Evolutionary conservation across 2,888 invertebrate genomes (phyloP).

Genomic region (Kryphioiulus occultus): DNA sequence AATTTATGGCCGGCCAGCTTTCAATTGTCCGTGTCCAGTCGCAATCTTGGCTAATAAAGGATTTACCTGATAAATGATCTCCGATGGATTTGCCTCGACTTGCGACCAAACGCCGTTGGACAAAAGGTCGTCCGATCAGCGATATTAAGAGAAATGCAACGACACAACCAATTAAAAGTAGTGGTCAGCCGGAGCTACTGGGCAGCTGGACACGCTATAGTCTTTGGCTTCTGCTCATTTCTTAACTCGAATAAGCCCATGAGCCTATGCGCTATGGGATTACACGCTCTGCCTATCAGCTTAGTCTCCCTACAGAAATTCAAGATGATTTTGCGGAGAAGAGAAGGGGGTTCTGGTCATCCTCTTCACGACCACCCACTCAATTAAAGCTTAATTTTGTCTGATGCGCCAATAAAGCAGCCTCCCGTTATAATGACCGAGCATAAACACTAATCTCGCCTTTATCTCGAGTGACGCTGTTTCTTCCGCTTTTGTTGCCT

Average conservation of each 20-base stretch:
- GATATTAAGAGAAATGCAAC: conserved; percentile 43
- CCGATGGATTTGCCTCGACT: conserved; percentile 39
- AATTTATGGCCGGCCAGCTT: background rate
- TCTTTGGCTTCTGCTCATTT: background rate
- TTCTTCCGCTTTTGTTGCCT: background rate
- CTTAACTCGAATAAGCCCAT: conserved; percentile 6
- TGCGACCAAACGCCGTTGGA: background rate
- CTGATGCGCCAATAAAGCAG: conserved; percentile 38
- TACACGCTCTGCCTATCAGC: background rate
- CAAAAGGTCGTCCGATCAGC: conserved; percentile 39
- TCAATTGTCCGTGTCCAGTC: conserved; percentile 42
- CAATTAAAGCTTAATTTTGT: conserved; percentile 39
- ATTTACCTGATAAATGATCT: conserved; percentile 48
- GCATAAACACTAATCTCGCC: conserved; percentile 39
- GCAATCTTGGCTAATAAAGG: conserved; percentile 45
- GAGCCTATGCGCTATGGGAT: background rate
- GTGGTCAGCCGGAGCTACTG: background rate
- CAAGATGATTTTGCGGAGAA: conserved; percentile 28
- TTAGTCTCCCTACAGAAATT: background rate
- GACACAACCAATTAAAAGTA: conserved; percentile 46
- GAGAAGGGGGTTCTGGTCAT: background rate
- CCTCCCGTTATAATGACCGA: conserved; percentile 39
- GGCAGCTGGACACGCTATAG: background rate
- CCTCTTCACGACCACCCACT: conserved; percentile 22
- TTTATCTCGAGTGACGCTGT: conserved; percentile 36